phyloP scores from a whole-genome alignment of 2,113 vertebrate species.

The Procavia capensis region DNA sequence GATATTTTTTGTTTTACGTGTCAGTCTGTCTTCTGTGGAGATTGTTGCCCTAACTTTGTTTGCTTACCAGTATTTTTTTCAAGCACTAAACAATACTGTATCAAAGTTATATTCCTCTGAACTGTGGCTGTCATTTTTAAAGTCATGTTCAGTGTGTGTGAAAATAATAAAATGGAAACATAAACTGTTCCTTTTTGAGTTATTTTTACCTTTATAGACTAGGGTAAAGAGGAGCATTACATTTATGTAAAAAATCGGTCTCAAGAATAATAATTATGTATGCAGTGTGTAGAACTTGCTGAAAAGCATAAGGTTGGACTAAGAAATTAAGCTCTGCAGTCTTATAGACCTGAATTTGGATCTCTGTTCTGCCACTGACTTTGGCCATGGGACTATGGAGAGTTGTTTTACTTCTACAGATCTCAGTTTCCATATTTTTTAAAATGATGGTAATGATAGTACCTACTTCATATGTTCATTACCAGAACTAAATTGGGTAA shows the following conservation, averaged over 20 bases:
- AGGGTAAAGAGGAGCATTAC: rapidly evolving
- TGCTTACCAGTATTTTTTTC: background rate
- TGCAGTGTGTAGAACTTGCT: rapidly evolving
- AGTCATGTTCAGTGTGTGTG: background rate
- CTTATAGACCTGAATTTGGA: rapidly evolving
- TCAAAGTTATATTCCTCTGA: background rate
- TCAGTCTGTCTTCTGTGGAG: background rate
- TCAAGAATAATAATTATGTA: rapidly evolving
- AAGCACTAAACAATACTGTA: background rate
- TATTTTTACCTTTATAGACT: background rate
- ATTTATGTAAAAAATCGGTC: background rate
- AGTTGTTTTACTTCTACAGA: no score
- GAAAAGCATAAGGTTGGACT: rapidly evolving
- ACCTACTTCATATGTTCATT: no score
- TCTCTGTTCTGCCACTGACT: background rate
- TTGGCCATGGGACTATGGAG: background rate
- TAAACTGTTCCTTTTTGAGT: background rate
- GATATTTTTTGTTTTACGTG: background rate
- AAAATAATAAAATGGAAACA: background rate
- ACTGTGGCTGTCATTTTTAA: background rate
- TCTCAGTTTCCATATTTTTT: background rate
- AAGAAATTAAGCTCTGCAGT: no score
- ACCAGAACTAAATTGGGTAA: background rate
- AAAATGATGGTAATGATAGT: no score
- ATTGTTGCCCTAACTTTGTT: background rate